Base-by-base conservation (phyloP, 1,140 invertebrate genomes). In the Caerostris darwini region DNA sequence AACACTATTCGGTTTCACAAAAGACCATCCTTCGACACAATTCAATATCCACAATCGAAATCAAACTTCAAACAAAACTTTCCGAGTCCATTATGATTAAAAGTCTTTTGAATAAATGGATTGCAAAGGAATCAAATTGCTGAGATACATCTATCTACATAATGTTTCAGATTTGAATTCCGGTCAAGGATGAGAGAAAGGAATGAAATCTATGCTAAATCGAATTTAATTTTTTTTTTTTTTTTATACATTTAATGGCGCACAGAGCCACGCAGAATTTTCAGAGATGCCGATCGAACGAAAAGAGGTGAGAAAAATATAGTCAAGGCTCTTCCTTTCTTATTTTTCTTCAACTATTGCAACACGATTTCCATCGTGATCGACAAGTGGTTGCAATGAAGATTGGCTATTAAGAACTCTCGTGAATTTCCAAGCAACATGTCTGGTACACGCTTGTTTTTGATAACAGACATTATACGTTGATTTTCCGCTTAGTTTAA, bases 231-330 rank as follows among this genome's bases (percentile, higher is more conserved):
- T 77, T 77, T 7, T 77, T 77, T 77, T 77, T 77, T 77, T 34
- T 34, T 34, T 34, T 34, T 34, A 34, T 34, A 53, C 50, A 77
- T 77, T 77, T 77, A 50, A 77, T 77, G 50, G 71, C 12, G 71
- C 19, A 77, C 71, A 50, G 3, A 77, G 34, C 10, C 71, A 77
- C 34, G 71, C 7, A 77, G 12, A 77, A 10, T 77, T 77, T 77
- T 77, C 71, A 50, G 50, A 50, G 71, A 77, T 77, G 71, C 50
- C 50, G 71, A 77, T 77, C 71, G 71, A 77, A 77, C 71, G 34
- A 50, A 77, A 77, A 53, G 71, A 77, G 71, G 71, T 77, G 71
- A 77, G 71, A 77, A 77, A 77, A 77, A 77, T 77, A 77, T 77
- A 77, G 71, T 77, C 71, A 77, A 77, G 71, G 71, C 71, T 77